Evolutionary conservation across 30 jellyfish, hydroid and myxozoan species (phyloP).

Genomic region (Euphysa ruthae): DNA sequence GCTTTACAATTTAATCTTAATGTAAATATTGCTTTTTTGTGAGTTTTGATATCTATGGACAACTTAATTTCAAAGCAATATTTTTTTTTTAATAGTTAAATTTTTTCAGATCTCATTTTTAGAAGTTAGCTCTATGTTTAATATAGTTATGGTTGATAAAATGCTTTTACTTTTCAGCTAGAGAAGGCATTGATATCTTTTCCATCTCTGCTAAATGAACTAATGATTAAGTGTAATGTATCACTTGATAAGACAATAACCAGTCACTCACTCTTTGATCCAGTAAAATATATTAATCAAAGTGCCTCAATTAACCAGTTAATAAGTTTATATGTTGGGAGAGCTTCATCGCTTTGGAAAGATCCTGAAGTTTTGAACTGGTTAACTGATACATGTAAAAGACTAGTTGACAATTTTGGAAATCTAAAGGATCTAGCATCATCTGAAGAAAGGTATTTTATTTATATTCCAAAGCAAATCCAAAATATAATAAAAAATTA

Average conservation of each 20-base stretch:
- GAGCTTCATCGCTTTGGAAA: constrained; percentile 72
- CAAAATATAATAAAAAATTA: too few species aligned
- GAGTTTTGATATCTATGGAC: too few species aligned
- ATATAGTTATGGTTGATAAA: too few species aligned
- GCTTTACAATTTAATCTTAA: too few species aligned
- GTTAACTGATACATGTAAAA: constrained; percentile 47
- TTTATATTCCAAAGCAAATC: too few species aligned
- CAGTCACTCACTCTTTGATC: constrained; percentile 52
- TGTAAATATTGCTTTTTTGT: too few species aligned
- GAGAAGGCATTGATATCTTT: constrained; percentile 75
- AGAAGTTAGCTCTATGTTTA: too few species aligned
- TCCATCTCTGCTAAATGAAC: constrained; percentile 53
- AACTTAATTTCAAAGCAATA: too few species aligned
- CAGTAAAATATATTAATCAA: constrained; percentile 26
- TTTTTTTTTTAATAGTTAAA: too few species aligned
- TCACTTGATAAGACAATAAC: constrained; percentile 44
- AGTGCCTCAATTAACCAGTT: constrained; percentile 57
- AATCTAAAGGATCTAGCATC: not conserved
- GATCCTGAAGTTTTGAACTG: constrained; percentile 83
- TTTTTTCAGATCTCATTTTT: too few species aligned
- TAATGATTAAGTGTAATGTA: constrained; percentile 72
- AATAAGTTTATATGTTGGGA: constrained; percentile 53
- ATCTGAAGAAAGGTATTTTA: constrained; percentile 8
- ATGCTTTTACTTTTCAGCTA: too few species aligned
- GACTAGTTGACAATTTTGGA: constrained; percentile 23